Percentiles rank a stretch among this genome's conserved stretches.
phyloP scores from a whole-genome alignment of 2,113 vertebrate genomes.

The Engystomops pustulosus region DNA sequence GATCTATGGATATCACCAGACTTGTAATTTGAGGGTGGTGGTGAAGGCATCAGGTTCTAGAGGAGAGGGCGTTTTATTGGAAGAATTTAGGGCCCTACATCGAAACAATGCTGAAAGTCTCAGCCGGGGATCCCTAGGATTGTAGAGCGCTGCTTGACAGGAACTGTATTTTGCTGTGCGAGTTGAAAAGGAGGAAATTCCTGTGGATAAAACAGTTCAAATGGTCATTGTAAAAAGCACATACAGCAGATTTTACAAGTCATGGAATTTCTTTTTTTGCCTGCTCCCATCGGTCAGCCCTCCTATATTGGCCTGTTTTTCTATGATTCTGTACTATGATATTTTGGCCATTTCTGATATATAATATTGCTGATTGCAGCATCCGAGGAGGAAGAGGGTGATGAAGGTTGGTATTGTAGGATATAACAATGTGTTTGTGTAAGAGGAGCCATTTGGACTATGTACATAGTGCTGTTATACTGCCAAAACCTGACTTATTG shows the following conservation, averaged over 20 bases:
- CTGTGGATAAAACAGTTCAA: constrained; percentile 1
- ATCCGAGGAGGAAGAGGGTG: background rate
- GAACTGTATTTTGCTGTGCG: background rate
- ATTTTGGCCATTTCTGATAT: background rate
- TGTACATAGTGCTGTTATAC: too few relatives aligned
- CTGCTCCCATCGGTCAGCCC: background rate
- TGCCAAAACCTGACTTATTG: too few relatives aligned
- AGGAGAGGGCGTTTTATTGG: too few relatives aligned
- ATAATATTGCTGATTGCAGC: background rate
- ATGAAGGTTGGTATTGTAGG: background rate
- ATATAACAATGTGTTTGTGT: background rate
- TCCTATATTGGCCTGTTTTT: background rate
- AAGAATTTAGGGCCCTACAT: too few relatives aligned
- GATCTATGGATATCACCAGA: too few relatives aligned
- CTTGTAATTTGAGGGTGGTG: too few relatives aligned
- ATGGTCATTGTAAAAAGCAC: background rate
- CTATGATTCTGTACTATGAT: background rate
- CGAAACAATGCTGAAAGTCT: too few relatives aligned
- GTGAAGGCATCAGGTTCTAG: too few relatives aligned
- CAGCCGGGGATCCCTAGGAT: background rate
- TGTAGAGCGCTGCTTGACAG: background rate
- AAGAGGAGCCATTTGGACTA: too few relatives aligned
- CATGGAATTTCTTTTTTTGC: background rate
- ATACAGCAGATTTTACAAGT: background rate
- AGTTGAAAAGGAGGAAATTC: constrained; percentile 3